Conservation (phyloP, 2,888 invertebrate genomes). For the Lumbricus terrestris region DNA sequence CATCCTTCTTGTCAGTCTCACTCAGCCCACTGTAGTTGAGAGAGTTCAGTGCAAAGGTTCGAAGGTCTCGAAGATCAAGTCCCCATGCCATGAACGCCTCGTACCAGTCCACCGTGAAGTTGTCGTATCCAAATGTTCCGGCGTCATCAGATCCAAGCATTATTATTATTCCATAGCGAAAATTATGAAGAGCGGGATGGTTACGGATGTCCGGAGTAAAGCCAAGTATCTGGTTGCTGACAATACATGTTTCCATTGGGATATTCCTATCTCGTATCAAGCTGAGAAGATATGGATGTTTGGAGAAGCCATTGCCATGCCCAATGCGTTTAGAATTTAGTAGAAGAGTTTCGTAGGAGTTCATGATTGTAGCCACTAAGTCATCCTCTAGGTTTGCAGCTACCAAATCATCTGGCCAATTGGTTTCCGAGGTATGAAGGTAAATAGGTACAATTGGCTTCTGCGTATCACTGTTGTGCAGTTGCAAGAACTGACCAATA, state of each 20-base stretch:
- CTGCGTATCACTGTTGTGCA: conserved; percentile 24
- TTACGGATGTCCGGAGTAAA: conserved; percentile 40
- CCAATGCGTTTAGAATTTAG: conserved; percentile 40
- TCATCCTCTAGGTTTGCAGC: conserved; percentile 30
- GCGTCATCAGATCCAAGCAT: conserved; percentile 43
- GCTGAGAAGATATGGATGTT: conserved; percentile 38
- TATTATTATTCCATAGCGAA: conserved; percentile 39
- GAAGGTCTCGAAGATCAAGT: conserved; percentile 40
- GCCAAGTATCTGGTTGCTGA: conserved; percentile 43
- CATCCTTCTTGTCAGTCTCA: conserved; percentile 29
- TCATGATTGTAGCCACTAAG: conserved; percentile 38
- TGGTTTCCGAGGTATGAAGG: conserved; percentile 40
- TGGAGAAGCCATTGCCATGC: conserved; percentile 40
- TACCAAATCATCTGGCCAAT: conserved; percentile 39
- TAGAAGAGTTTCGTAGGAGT: conserved; percentile 41
- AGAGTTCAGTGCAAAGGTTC: conserved; percentile 40
- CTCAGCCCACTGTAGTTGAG: conserved; percentile 39
- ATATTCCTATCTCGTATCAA: conserved; percentile 31
- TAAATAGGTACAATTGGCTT: conserved; percentile 30
- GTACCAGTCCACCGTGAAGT: conserved; percentile 43
- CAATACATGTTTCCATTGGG: conserved; percentile 40
- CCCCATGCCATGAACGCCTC: conserved; percentile 43
- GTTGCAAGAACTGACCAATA: conserved; percentile 32
- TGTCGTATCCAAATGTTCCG: conserved; percentile 44
- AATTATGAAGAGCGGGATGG: conserved; percentile 39